Base-by-base conservation (phyloP, 92 coral and sea anemone species). In the Paragorgia papillata region DNA sequence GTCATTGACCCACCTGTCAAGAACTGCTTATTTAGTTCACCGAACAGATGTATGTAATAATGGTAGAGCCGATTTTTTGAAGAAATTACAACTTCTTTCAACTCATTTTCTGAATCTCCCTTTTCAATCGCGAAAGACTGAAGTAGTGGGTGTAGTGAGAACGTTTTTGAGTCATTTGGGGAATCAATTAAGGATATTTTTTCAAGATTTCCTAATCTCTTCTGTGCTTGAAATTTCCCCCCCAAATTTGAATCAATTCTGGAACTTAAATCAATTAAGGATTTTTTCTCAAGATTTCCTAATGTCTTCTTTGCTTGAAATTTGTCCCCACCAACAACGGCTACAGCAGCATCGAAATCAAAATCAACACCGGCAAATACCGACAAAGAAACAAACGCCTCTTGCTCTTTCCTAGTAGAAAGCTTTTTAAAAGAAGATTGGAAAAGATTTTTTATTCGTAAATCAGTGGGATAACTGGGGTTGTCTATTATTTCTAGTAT, bases 401-500 rank as follows among this genome's bases (percentile, higher is more conserved):
- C 62, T 71, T 71, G 33, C 10, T 71, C 61, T 19, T 25, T 27
- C 9, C 53, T 9, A n/a, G n/a, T n/a, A 37, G 79, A 57, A 56
- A 80, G 84, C 35, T 67, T 55, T 14, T 69, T 35, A n/a, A 57
- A 80, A 37, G 69, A 81, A n/a, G 51, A 27, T 27, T 71, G 69
- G 43, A 81, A 56, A 37, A 81, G 73, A 17, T 20, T 35, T 39
- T 81, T 73, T 24, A 81, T 2, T 59, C 85, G 31, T 5, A 21
- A 44, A 43, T 41, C 56, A 31, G 30, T 18, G 17, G 84, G 78
- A 29, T 69, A 80, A 28, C 56, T 58, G 12, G 79, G 71, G 40
- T 69, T 71, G 62, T 81, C 79, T 37, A 81, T 55, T 48, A 69
- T 63, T 21, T 49, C 64, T 25, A 62, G 56, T n/a, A 60, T 29